Evolutionary conservation across 2,888 invertebrate species (phyloP), one percentile per base, ranked within the genome.

Genomic region (Polylopha cassiicola): DNA sequence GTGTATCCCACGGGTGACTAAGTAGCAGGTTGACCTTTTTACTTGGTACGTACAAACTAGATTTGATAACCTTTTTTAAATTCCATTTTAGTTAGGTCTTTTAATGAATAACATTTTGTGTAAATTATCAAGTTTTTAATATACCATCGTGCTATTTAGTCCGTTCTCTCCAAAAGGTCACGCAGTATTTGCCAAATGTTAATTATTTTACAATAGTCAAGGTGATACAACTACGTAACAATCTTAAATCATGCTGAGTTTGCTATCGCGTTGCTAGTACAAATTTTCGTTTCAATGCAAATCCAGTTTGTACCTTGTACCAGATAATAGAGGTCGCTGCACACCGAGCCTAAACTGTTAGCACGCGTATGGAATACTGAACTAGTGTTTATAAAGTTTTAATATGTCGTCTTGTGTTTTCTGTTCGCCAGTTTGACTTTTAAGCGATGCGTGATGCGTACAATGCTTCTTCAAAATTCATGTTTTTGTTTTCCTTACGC

Each of bases 181-280:
- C n/a, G 61, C 58, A 59, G 51, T 57, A 53, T 65, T 69, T 61
- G 54, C 58, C 53, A 70, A 75, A 72, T 66, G 62, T 58, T 67
- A 67, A 65, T 66, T 58, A 58, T 56, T 48, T 50, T 42, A 51
- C 51, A 58, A 48, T 58, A 53, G 55, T 62, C 63, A 67, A 71
- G 66, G 67, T 58, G 46, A 51, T 55, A 61, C 57, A 44, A 36
- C 36, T 53, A 53, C 15, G 9, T 20, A 29, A 32, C 30, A 14
- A 28, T 37, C 21, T 41, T 32, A 4, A 21, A 18, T 29, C 15
- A 36, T 32, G 14, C 3, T 23, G 22, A 9, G 13, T 11, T 13
- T 18, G 11, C 44, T 44, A 46, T 24, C 31, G 18, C 43, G 43
- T 45, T 26, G 43, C 28, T 45, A 48, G 36, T 48, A 24, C 28